phyloP scores from a whole-genome alignment of 2,888 invertebrate genomes.

The Cerastis rubricosa region DNA sequence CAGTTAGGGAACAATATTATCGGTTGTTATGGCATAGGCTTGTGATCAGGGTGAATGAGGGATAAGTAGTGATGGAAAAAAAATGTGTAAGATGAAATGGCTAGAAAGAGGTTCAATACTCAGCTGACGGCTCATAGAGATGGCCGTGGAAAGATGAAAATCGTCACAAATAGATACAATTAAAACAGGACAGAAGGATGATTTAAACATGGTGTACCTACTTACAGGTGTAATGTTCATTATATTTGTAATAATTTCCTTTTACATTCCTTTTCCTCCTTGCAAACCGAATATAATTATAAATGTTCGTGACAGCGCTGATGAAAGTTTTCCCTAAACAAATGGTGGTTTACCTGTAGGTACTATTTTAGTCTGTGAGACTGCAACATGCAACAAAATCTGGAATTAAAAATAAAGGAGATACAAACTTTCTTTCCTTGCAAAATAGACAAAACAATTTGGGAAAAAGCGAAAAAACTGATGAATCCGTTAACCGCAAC shows the following conservation, averaged over 20 bases:
- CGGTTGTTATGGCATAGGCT: not conserved
- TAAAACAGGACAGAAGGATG: not conserved
- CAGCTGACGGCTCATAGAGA: not conserved
- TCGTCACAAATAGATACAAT: not conserved
- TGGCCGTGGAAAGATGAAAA: not conserved
- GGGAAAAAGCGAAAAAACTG: not conserved
- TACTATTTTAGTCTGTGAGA: not conserved
- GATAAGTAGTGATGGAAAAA: not conserved
- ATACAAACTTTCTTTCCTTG: slow-evolving; percentile 18
- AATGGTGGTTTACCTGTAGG: not conserved
- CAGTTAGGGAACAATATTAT: not conserved
- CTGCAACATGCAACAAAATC: not conserved
- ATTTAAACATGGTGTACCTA: not conserved
- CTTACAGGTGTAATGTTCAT: not conserved
- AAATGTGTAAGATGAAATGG: not conserved
- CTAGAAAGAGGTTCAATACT: not conserved
- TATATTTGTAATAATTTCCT: not conserved
- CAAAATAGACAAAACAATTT: slow-evolving; percentile 5
- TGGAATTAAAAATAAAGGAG: too few species aligned
- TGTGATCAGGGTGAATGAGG: not conserved
- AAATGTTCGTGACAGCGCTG: not conserved
- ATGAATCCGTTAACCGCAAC: slow-evolving; percentile 22
- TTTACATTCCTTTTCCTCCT: slow-evolving; percentile 6
- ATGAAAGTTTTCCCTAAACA: not conserved
- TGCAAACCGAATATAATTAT: not conserved